Percentiles rank a stretch among this genome's conserved stretches.
Conservation (phyloP, 2,888 invertebrate genomes). For the Odontocolon sp. region DNA sequence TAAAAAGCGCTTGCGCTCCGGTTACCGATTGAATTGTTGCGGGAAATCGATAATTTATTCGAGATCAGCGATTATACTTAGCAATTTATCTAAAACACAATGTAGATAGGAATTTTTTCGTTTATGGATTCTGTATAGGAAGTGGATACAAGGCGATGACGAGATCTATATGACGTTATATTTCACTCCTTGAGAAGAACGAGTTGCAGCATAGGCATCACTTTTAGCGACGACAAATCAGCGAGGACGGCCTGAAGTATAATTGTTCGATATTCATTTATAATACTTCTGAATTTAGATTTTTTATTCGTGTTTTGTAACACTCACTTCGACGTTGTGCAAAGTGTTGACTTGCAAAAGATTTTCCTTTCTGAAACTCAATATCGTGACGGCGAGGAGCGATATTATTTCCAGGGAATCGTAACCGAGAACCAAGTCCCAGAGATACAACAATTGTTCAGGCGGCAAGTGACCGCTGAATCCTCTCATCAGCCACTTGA, state of each 20-base stretch:
- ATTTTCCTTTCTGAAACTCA: constrained; percentile 93
- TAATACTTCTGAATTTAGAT: neutral
- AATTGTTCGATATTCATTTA: neutral
- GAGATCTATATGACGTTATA: neutral
- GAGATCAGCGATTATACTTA: neutral
- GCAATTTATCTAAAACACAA: neutral
- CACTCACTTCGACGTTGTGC: constrained; percentile 87
- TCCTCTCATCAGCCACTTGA: constrained; percentile 98
- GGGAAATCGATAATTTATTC: neutral
- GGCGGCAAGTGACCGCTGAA: constrained; percentile 97
- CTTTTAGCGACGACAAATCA: constrained; percentile 92
- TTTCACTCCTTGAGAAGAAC: constrained; percentile 86
- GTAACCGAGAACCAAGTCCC: constrained; percentile 96
- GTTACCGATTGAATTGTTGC: neutral
- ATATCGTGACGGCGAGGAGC: constrained; percentile 91
- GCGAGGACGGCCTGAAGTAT: constrained; percentile 87
- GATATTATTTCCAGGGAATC: constrained; percentile 95
- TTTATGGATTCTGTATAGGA: constrained; percentile 8
- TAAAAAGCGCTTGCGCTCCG: no score
- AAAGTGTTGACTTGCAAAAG: constrained; percentile 88
- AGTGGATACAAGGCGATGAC: neutral
- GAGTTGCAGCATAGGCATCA: constrained; percentile 92
- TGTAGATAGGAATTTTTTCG: neutral
- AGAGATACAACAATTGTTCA: constrained; percentile 94
- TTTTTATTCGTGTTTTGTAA: neutral